Evolutionary conservation across 2,888 invertebrate genomes (phyloP).

Genomic region (Apodemia mormo): DNA sequence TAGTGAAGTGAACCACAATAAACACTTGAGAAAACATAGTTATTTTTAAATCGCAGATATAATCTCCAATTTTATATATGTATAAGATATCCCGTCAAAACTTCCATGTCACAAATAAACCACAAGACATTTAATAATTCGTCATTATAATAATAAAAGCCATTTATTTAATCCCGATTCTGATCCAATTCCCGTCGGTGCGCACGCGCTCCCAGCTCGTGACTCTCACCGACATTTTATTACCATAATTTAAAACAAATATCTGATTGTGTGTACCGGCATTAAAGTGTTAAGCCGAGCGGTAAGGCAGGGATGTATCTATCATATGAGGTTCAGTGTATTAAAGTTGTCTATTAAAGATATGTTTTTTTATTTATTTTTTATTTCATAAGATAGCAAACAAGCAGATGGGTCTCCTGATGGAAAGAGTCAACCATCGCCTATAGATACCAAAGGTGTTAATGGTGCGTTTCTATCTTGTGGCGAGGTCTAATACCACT

Average conservation of each 20-base stretch:
- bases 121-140: slow-evolving; percentile 33
- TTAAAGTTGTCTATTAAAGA: no score
- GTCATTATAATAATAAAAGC: slow-evolving; percentile 40
- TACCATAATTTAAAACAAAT: slow-evolving; percentile 84
- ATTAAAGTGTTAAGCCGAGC: slow-evolving; percentile 79
- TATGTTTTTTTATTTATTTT: no score
- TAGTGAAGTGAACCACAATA: no score
- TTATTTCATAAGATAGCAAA: no score
- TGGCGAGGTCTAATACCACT: no score
- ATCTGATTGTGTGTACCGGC: slow-evolving; percentile 81
- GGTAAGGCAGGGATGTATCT: slow-evolving; percentile 58
- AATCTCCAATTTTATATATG: no score
- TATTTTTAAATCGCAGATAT: no score
- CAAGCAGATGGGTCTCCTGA: no score
- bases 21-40: no score
- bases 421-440: no score
- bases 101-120: neutral
- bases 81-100: neutral
- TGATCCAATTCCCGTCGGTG: slow-evolving; percentile 64
- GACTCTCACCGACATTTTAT: slow-evolving; percentile 81
- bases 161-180: slow-evolving; percentile 44
- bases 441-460: no score
- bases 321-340: slow-evolving; percentile 36
- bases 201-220: slow-evolving; percentile 72
- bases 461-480: no score